Evolutionary conservation across 1,140 invertebrate species (phyloP).

Genomic region (Brachionus angularis): DNA sequence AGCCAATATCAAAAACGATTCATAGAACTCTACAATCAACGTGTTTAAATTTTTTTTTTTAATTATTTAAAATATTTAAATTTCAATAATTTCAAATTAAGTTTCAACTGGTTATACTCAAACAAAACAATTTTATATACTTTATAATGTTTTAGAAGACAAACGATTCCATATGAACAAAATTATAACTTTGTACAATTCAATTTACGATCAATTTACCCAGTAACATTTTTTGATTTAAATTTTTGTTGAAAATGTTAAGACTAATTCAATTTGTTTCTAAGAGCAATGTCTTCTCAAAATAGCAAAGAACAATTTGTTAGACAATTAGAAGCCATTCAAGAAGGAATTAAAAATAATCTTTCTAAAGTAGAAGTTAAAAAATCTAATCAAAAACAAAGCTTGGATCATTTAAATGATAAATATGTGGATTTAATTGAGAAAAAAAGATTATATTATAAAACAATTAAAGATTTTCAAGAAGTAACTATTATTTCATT

Average conservation of each 20-base stretch:
- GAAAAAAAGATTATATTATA: conserved; percentile 75
- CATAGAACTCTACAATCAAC: conserved; percentile 91
- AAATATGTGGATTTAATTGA: conserved; percentile 70
- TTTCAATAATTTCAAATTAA: conserved; percentile 60
- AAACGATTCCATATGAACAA: conserved; percentile 83
- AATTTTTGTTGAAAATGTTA: too few species aligned
- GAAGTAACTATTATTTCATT: conserved; percentile 46
- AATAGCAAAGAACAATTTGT: conserved; percentile 74
- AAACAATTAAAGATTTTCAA: conserved; percentile 73
- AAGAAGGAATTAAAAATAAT: conserved; percentile 71
- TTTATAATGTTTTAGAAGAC: conserved; percentile 92
- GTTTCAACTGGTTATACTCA: conserved; percentile 88
- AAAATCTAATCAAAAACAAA: conserved; percentile 67
- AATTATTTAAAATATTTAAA: conserved; percentile 46
- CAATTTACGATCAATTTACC: conserved; percentile 84
- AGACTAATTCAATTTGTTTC: conserved; percentile 40
- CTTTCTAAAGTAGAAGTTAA: conserved; percentile 52
- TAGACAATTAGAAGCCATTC: conserved; percentile 78
- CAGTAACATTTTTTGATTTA: conserved; percentile 65
- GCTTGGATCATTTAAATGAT: conserved; percentile 68
- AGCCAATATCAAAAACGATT: conserved; percentile 90
- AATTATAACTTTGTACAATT: conserved; percentile 82
- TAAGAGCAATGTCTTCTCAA: conserved; percentile 58
- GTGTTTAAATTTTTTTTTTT: conserved; percentile 58
- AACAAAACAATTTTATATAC: conserved; percentile 92